phyloP scores from a whole-genome alignment of 2,888 invertebrate species.

The Epinotia ramella region DNA sequence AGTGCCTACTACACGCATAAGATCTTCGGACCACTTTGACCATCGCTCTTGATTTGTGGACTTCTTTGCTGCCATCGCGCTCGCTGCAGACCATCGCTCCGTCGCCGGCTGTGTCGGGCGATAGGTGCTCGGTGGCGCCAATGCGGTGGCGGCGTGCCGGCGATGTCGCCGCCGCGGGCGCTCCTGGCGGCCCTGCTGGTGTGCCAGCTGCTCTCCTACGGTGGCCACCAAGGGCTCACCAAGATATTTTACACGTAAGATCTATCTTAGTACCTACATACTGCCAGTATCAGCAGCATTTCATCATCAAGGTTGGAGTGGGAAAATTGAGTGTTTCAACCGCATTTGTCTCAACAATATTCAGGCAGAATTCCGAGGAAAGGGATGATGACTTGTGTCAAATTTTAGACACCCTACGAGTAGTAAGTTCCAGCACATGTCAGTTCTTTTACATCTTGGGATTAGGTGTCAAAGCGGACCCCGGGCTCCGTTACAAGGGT shows the following conservation, averaged over 20 bases:
- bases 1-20: background rate
- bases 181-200: slow-evolving; percentile 79
- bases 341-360: too few species aligned
- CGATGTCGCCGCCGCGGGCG: slow-evolving; percentile 83
- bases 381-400: too few species aligned
- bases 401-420: too few species aligned
- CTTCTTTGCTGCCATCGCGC: background rate
- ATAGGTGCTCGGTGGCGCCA: slow-evolving; percentile 76
- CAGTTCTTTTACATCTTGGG: too few species aligned
- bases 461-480: too few species aligned
- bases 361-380: too few species aligned
- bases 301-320: too few species aligned
- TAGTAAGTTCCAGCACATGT: too few species aligned
- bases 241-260: slow-evolving; percentile 83
- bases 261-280: too few species aligned
- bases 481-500: too few species aligned
- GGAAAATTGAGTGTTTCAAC: too few species aligned
- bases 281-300: too few species aligned
- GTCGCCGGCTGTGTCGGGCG: slow-evolving; percentile 56
- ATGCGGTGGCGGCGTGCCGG: slow-evolving; percentile 78
- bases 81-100: background rate
- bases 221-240: slow-evolving; percentile 84
- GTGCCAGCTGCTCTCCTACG: slow-evolving; percentile 81
- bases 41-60: background rate
- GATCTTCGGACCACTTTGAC: background rate